These are phyloP conservation scores for Thaleichthys pacificus DNA, from an alignment of 2,797 vertebrate species.

Conservation along the genomic window DNA sequence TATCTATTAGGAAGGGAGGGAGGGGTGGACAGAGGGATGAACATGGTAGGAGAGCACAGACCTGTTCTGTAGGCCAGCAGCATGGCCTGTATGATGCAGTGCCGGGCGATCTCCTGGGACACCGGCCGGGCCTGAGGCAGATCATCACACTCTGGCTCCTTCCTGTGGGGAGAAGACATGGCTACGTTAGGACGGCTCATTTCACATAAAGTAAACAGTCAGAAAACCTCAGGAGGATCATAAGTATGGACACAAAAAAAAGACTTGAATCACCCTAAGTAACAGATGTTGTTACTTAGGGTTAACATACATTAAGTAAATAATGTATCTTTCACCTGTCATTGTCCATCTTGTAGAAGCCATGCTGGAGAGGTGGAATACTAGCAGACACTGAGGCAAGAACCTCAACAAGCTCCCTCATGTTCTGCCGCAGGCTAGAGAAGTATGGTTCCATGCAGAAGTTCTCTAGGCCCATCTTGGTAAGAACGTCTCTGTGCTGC, in stretches of 20 bases:
- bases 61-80: slow-evolving; percentile 90
- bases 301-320: too few species aligned
- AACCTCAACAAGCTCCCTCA: slow-evolving; percentile 86
- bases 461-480: slow-evolving; percentile 85
- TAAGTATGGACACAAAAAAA: background rate
- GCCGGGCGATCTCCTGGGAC: slow-evolving; percentile 83
- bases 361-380: slow-evolving; percentile 73
- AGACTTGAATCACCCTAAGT: background rate
- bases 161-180: slow-evolving; percentile 19
- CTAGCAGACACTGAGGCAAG: slow-evolving; percentile 85
- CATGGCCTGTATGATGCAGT: slow-evolving; percentile 90
- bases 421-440: slow-evolving; percentile 86
- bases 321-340: slow-evolving; percentile 5
- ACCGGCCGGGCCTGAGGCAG: slow-evolving; percentile 55
- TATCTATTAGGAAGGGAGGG: too few species aligned
- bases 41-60: slow-evolving; percentile 52
- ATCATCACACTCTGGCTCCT: slow-evolving; percentile 27
- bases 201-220: too few species aligned
- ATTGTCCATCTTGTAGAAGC: slow-evolving; percentile 78
- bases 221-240: background rate
- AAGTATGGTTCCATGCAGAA: slow-evolving; percentile 89
- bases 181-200: too few species aligned
- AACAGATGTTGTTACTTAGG: too few species aligned
- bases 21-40: background rate
- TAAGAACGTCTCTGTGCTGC: slow-evolving; percentile 81